These are phyloP conservation scores for Dermolepida albohirtum DNA, from an alignment of 2,888 invertebrate species.

Conservation along the genomic window DNA sequence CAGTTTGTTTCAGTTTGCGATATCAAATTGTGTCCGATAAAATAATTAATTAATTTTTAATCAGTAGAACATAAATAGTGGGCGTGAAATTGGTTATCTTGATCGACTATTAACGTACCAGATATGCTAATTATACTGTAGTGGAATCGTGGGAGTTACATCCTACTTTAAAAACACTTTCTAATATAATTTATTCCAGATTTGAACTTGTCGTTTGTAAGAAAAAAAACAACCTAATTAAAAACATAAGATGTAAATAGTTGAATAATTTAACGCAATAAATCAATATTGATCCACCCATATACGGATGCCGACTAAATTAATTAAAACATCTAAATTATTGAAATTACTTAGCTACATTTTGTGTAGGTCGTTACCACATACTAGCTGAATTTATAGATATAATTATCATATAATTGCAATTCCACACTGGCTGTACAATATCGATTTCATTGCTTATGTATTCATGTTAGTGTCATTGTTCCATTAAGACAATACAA, in stretches of 20 bases:
- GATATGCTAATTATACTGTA: conserved; percentile 29
- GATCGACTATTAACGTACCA: conserved; percentile 34
- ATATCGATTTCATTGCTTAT: conserved; percentile 43
- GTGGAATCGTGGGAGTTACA: no score
- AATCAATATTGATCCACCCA: conserved; percentile 23
- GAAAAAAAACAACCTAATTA: conserved; percentile 24
- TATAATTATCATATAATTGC: conserved; percentile 26
- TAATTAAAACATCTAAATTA: conserved; percentile 25
- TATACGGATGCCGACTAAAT: conserved; percentile 16
- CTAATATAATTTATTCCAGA: no score
- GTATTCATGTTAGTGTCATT: conserved; percentile 49
- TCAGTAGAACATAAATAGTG: conserved; percentile 25
- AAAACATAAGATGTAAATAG: conserved; percentile 14
- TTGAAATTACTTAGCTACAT: background rate
- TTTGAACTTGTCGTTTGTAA: background rate
- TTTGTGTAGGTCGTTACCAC: no score
- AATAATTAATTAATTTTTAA: conserved; percentile 33
- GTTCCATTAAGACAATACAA: conserved; percentile 49
- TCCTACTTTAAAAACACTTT: no score
- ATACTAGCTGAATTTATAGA: conserved; percentile 7
- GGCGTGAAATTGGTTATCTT: conserved; percentile 34
- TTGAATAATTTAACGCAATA: conserved; percentile 11
- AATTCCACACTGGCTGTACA: conserved; percentile 21
- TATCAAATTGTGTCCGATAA: conserved; percentile 10
- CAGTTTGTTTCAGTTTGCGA: no score